These are phyloP conservation scores for Anguilla megastoma DNA, from an alignment of 2,797 vertebrate species.

Conservation along the genomic window DNA sequence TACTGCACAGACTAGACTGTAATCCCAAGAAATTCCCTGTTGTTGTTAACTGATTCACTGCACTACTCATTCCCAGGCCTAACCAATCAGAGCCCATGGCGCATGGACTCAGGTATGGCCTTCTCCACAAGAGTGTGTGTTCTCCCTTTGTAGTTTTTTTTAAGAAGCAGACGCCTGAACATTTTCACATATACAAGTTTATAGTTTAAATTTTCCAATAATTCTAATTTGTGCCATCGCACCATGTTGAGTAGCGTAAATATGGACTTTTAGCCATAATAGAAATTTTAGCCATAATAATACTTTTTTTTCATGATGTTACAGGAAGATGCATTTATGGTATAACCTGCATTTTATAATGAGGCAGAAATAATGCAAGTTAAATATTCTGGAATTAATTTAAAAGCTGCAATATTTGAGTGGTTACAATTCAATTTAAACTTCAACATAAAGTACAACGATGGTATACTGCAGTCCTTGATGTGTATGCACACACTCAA, in stretches of 20 bases:
- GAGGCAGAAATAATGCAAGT: neutral
- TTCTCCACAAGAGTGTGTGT: conserved; percentile 51
- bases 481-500: no score
- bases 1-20: conserved; percentile 67
- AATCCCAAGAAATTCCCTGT: conserved; percentile 71
- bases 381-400: neutral
- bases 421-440: no score
- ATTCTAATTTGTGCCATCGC: neutral
- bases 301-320: neutral
- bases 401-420: neutral
- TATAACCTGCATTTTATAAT: neutral
- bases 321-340: neutral
- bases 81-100: conserved; percentile 58
- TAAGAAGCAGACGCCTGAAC: conserved; percentile 22
- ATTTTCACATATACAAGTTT: neutral
- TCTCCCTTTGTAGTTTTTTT: conserved; percentile 42
- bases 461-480: no score
- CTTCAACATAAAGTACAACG: no score
- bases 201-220: neutral
- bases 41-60: conserved; percentile 61
- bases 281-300: no score
- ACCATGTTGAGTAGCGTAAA: neutral
- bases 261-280: no score
- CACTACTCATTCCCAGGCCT: conserved; percentile 52
- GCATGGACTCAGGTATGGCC: conserved; percentile 56